A percentile compares a stretch with the other conserved stretches of the same genome.
Conservation (phyloP, 2,113 vertebrate species). For the Ranitomeya variabilis region DNA sequence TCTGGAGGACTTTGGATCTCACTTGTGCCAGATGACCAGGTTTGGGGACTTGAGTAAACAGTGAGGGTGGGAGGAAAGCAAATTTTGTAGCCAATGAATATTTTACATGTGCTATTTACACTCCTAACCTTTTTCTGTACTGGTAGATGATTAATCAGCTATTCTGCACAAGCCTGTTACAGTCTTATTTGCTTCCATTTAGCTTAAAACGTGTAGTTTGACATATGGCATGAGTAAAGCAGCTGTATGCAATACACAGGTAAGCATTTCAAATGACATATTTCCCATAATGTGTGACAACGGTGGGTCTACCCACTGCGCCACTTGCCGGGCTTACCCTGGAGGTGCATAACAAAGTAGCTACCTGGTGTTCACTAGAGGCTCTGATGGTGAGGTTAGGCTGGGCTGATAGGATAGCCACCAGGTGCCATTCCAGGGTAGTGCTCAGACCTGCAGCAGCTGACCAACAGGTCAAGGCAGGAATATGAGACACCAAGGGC, state of each 20-base stretch:
- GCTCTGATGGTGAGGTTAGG: too few relatives aligned
- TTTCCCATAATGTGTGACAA: too few relatives aligned
- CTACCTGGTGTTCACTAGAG: too few relatives aligned
- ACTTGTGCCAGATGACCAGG: conserved; percentile 20
- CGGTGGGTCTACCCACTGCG: too few relatives aligned
- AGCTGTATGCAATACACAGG: background rate
- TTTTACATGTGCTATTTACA: background rate
- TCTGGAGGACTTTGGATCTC: conserved; percentile 55
- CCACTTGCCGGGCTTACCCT: too few relatives aligned
- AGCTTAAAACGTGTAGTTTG: background rate
- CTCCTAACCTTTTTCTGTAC: conserved; percentile 1
- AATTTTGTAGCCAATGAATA: conserved; percentile 53
- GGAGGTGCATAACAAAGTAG: too few relatives aligned
- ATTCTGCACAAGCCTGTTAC: conserved; percentile 2
- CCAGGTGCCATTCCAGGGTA: too few relatives aligned
- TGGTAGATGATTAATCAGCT: conserved; percentile 50
- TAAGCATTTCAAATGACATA: background rate
- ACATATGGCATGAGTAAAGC: too few relatives aligned
- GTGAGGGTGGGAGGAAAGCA: conserved; percentile 45
- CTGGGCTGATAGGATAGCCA: too few relatives aligned
- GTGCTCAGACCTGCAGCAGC: too few relatives aligned
- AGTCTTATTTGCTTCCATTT: background rate
- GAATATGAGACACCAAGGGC: too few relatives aligned
- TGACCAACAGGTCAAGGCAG: too few relatives aligned
- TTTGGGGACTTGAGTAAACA: conserved; percentile 22